Conservation (phyloP, 2,888 invertebrate species). For the Diarsia mendica region DNA sequence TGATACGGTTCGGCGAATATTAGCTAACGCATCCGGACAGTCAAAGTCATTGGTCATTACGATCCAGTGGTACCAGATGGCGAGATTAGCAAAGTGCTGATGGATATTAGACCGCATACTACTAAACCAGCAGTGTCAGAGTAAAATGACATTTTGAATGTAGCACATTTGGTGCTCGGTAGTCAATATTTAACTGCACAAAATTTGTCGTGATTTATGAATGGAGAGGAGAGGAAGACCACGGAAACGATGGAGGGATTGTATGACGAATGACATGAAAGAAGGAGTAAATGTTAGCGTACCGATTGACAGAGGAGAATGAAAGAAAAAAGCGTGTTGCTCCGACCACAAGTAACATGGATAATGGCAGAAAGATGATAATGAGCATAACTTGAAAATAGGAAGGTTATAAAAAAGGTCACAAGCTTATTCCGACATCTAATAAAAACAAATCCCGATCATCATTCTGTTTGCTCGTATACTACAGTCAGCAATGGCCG, state of each 20-base stretch:
- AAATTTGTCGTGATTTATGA: not conserved
- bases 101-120: not conserved
- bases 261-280: no score
- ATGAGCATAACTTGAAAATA: not conserved
- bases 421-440: not conserved
- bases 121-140: not conserved
- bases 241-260: no score
- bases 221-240: no score
- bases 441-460: constrained; percentile 15
- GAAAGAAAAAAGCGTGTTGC: no score
- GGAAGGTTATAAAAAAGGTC: not conserved
- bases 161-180: not conserved
- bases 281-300: no score
- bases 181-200: not conserved
- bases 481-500: not conserved
- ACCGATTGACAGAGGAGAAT: no score
- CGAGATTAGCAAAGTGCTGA: constrained; percentile 13
- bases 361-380: no score
- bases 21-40: constrained; percentile 42
- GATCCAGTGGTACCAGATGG: constrained; percentile 17
- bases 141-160: constrained; percentile 3
- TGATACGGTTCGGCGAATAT: constrained; percentile 59
- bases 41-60: constrained; percentile 43
- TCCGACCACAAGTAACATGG: no score
- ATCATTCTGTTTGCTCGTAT: not conserved